Conservation (phyloP, 2,888 invertebrate species). For the Fabriciana adippe region DNA sequence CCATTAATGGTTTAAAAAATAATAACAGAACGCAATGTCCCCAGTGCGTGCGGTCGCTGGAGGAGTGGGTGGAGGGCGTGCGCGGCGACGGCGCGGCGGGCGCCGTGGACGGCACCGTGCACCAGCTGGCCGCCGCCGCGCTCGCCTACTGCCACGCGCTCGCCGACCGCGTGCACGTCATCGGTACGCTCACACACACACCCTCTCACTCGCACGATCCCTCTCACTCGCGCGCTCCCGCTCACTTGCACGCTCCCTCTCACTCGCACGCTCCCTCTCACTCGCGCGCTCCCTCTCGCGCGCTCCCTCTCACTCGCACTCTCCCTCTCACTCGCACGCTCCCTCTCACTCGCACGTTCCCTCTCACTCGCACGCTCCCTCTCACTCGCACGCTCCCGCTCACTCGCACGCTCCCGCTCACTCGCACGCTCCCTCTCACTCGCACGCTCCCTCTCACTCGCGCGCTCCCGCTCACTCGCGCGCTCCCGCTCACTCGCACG, state of each 20-base stretch:
- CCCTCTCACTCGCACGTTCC: background rate
- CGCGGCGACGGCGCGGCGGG: conserved; percentile 89
- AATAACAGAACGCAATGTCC: too few species aligned
- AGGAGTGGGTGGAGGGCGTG: conserved; percentile 96
- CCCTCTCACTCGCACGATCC: too few species aligned
- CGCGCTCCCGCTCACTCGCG: background rate
- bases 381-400: too few species aligned
- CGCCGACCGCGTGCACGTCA: conserved; percentile 88
- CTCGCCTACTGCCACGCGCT: conserved; percentile 95
- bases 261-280: background rate
- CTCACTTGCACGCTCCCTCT: too few species aligned
- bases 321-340: background rate
- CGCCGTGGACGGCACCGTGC: conserved; percentile 98
- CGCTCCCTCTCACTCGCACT: background rate
- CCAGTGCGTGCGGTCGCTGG: conserved; percentile 93
- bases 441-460: too few species aligned
- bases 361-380: background rate
- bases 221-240: too few species aligned
- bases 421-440: too few species aligned
- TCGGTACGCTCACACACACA: conserved; percentile 69
- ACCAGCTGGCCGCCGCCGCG: conserved; percentile 97
- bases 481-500: too few species aligned
- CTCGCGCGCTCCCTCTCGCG: background rate
- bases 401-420: too few species aligned
- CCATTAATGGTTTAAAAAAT: too few species aligned